Evolutionary conservation across 2,888 invertebrate species (phyloP), one percentile per base, ranked within the genome.

Genomic region (Euspilapteryx auroguttella): DNA sequence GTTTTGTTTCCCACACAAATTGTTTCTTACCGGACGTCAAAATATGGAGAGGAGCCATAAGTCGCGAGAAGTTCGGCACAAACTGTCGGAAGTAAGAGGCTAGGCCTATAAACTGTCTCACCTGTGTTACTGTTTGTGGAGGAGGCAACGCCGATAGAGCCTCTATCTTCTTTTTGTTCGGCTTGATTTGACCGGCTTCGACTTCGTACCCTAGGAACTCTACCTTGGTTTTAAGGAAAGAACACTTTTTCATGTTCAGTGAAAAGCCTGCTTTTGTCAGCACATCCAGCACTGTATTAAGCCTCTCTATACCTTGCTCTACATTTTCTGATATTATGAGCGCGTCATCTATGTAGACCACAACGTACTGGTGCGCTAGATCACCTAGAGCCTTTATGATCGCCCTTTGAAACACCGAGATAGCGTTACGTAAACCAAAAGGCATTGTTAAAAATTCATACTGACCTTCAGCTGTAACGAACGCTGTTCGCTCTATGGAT

Each of bases 381-480:
- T 33, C 24, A 27, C 37, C 25, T 24, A 46, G 40, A 12, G 45
- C 37, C 17, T 28, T 5, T 17, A 8, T 17, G 17, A 17, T 17
- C 8, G 17, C 17, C 5, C 48, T 21, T 27, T 44, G 44, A 30
- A 58, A 55, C 3, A 46, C 44, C 3, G 47, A 36, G 10, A 50
- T 49, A 2, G 39, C 35, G 27, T 48, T 53, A 15, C 40, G 44
- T 4, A 54, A 32, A 7, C 57, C 56, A 43, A 61, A 61, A 1
- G 53, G 57, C 14, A 43, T 41, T 32, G 34, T 38, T 14, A 41
- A 25, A 32, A 55, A 50, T 37, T 57, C 48, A 34, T 38, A 53
- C 24, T 55, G 55, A 15, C 49, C 48, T 26, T 39, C 34, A 4
- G 35, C 45, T 6, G 42, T 45, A n/a, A 51, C 42, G 33, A 54